Conservation (phyloP, 2,888 invertebrate genomes). For the Clusia tigrina region DNA sequence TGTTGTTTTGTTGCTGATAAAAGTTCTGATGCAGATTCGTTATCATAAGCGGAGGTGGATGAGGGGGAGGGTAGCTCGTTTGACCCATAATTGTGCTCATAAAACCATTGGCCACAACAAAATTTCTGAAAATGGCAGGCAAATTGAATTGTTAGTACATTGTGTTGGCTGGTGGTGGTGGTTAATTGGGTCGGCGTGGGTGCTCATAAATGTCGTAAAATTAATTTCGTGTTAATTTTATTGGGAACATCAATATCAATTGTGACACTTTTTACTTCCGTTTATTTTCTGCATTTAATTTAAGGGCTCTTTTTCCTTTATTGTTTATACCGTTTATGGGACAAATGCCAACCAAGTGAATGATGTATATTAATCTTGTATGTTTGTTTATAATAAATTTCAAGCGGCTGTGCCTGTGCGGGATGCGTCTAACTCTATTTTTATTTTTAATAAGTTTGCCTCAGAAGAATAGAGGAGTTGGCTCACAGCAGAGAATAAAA, state of each 20-base stretch:
- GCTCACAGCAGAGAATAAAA: too few species aligned
- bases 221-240: constrained; percentile 61
- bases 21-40: constrained; percentile 40
- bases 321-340: too few species aligned
- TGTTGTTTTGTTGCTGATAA: constrained; percentile 38
- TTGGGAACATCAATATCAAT: constrained; percentile 52
- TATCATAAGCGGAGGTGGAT: constrained; percentile 57
- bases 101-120: constrained; percentile 71
- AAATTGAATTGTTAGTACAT: background rate
- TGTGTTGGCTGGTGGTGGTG: background rate
- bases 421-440: too few species aligned
- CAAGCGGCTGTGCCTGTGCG: too few species aligned
- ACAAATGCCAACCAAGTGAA: too few species aligned
- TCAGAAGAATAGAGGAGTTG: too few species aligned
- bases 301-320: background rate
- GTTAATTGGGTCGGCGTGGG: constrained; percentile 49
- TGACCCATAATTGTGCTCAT: constrained; percentile 66
- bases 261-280: constrained; percentile 53
- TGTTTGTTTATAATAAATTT: too few species aligned
- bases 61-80: constrained; percentile 52
- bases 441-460: background rate
- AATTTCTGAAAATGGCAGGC: constrained; percentile 64
- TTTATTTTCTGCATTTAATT: constrained; percentile 41
- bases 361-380: too few species aligned
- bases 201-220: constrained; percentile 58